Evolutionary conservation across 2,113 vertebrate species (phyloP).

Genomic region (Machaerirhynchus nigripectus): DNA sequence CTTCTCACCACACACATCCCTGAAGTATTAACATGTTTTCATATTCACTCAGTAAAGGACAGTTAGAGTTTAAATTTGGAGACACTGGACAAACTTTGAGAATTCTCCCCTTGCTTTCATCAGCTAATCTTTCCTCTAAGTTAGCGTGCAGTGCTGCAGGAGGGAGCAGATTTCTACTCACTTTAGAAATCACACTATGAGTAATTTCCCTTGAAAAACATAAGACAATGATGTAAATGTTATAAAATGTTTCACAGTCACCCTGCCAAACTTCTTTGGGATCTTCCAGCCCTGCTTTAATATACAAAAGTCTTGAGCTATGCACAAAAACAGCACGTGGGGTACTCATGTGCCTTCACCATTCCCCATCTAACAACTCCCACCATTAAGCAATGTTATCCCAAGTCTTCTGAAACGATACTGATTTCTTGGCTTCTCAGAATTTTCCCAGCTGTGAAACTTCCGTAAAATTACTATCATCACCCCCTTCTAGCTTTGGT

Average conservation of each 20-base stretch:
- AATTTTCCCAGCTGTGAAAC: neutral
- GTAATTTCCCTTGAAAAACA: slow-evolving; percentile 66
- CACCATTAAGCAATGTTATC: neutral
- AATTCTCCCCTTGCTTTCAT: neutral
- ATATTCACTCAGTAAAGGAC: neutral
- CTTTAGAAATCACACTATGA: slow-evolving; percentile 33
- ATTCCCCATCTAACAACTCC: neutral
- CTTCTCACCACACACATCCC: neutral
- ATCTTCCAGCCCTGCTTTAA: slow-evolving; percentile 34
- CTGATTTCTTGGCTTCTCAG: neutral
- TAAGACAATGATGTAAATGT: slow-evolving; percentile 64
- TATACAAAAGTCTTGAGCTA: slow-evolving; percentile 7
- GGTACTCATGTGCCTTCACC: neutral
- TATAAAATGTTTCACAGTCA: slow-evolving; percentile 41
- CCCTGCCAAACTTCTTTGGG: slow-evolving; percentile 40
- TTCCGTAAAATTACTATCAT: neutral
- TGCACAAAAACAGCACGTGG: slow-evolving; percentile 28
- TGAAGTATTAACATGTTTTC: neutral
- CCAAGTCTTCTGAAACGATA: neutral
- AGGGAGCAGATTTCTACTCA: neutral
- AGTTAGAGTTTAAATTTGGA: neutral
- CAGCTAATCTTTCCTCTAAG: neutral
- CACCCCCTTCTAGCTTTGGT: neutral
- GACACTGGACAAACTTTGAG: neutral
- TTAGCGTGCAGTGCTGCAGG: neutral